Evolutionary conservation across 2,113 vertebrate species (phyloP), one percentile per base, ranked within the genome.

Genomic region (Jaculus jaculus): DNA sequence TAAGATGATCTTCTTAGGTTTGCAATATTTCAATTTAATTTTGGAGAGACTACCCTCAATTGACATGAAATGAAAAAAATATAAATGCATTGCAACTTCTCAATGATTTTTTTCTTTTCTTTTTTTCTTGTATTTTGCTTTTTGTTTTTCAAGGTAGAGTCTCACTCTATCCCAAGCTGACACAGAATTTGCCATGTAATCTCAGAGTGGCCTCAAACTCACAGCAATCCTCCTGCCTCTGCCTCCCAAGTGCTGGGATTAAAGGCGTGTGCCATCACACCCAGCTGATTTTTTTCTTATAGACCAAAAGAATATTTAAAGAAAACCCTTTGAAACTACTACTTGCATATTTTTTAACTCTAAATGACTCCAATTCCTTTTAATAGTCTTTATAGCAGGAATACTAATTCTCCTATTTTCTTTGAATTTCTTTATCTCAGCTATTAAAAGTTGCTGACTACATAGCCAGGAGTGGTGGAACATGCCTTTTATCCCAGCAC

Each of bases 21-120:
- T 15, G 21, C 20, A 37, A 54, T 73, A 93, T 85, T 84, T 85
- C 63, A 66, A 82, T 92, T 87, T 83, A 92, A 83, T 73, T 96
- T 95, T 96, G 69, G 93, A 89, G 37, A 85, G 20, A 91, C 13
- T 47, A 89, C 6, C 42, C 88, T 34, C 71, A 92, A 72, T 13
- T 95, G 79, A 88, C 21, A 81, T 13, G 54, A 8, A 47, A 47
- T 6, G 7, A 92, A 89, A 47, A 65, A 7, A 42, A 32, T 21
- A 11, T 61, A 91, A 91, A 77, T 2, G 8, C 0, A 66, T 32
- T 79, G n/a, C 18, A 75, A 42, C 42, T 73, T 85, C 84, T 88
- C 34, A 34, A 71, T 24, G 34, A 91, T 80, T n/a, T 96, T 47
- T 47, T 47, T 47, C 8, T 47, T 8, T 47, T 47, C 8, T 47